A percentile compares a stretch with the other conserved stretches of the same genome.
phyloP scores from a whole-genome alignment of 2,797 vertebrate genomes.

The Bryconaethiops microstoma region DNA sequence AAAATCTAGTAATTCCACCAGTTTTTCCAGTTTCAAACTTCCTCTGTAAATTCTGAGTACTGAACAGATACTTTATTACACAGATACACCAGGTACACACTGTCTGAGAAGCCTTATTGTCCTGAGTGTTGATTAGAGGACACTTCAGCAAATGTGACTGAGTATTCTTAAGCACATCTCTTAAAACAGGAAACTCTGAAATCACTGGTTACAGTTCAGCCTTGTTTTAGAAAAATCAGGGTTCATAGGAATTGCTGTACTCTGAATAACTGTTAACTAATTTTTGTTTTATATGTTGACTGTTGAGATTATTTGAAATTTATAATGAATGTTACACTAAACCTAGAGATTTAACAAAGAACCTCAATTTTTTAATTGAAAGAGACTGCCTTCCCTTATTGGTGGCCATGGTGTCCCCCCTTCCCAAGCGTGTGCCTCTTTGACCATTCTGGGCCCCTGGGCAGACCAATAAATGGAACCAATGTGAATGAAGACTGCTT shows the following conservation, averaged over 20 bases:
- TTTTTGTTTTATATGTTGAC: background rate
- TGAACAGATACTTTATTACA: too few species aligned
- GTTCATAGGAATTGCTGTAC: background rate
- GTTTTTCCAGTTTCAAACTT: too few species aligned
- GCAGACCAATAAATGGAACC: slow-evolving; percentile 95
- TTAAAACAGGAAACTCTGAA: too few species aligned
- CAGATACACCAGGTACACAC: background rate
- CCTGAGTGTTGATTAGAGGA: background rate
- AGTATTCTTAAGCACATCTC: background rate
- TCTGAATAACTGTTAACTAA: background rate
- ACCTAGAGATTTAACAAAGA: slow-evolving; percentile 95
- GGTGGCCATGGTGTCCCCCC: slow-evolving; percentile 96
- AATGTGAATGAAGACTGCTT: slow-evolving; percentile 93
- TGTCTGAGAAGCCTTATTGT: background rate
- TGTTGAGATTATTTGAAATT: background rate
- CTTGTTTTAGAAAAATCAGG: background rate
- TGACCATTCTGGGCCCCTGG: slow-evolving; percentile 96
- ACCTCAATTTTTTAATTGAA: slow-evolving; percentile 98
- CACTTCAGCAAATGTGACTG: background rate
- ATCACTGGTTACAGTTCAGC: background rate
- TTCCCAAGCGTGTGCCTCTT: slow-evolving; percentile 94
- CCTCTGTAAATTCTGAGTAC: too few species aligned
- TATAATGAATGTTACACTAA: slow-evolving; percentile 73
- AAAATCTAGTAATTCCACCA: too few species aligned
- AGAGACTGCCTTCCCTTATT: slow-evolving; percentile 96